phyloP scores from a whole-genome alignment of 2,888 invertebrate genomes.

The Abscondita cerata region DNA sequence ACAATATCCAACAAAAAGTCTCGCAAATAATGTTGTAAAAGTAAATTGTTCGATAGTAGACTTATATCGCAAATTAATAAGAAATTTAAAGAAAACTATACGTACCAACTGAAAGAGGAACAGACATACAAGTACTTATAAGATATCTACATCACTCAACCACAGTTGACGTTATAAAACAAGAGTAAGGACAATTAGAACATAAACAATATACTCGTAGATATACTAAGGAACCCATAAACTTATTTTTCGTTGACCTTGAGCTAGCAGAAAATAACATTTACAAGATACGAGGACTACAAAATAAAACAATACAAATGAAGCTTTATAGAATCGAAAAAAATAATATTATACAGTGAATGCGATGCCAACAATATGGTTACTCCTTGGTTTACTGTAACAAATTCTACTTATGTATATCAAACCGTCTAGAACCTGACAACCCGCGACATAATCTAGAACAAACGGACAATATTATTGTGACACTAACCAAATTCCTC shows the following conservation, averaged over 20 bases:
- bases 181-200: conserved; percentile 19
- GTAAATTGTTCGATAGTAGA: too few species aligned
- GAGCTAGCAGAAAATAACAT: conserved; percentile 36
- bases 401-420: conserved; percentile 23
- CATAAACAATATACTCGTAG: conserved; percentile 28
- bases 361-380: conserved; percentile 35
- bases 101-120: conserved; percentile 18
- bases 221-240: conserved; percentile 26
- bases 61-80: not conserved
- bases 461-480: too few species aligned
- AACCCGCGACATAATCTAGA: too few species aligned
- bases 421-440: conserved; percentile 28
- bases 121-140: conserved; percentile 20
- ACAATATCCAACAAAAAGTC: too few species aligned
- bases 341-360: conserved; percentile 36
- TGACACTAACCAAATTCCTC: too few species aligned
- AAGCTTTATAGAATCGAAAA: conserved; percentile 34
- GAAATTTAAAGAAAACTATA: not conserved
- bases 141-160: conserved; percentile 17
- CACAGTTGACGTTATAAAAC: conserved; percentile 17
- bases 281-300: conserved; percentile 18
- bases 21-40: too few species aligned
- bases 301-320: conserved; percentile 31
- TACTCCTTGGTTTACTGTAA: conserved; percentile 39
- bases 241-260: conserved; percentile 37